Evolutionary conservation across 2,888 invertebrate genomes (phyloP).

Genomic region (Andrena bucephala): DNA sequence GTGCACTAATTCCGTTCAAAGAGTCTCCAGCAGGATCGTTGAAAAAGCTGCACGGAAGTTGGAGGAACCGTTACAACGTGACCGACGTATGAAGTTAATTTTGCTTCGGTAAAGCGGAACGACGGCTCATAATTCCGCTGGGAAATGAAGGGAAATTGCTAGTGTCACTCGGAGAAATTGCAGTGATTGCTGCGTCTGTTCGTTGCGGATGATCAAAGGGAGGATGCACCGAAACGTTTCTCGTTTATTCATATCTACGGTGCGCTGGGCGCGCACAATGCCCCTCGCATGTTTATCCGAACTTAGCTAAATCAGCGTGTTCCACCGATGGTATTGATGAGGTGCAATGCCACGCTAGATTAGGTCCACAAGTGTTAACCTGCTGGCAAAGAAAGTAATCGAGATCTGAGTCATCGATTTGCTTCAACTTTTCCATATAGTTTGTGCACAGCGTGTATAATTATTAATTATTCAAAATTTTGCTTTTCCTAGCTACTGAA

Average conservation of each 20-base stretch:
- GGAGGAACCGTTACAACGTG: neutral
- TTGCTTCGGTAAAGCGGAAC: conserved; percentile 14
- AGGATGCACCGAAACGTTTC: conserved; percentile 16
- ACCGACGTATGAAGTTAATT: conserved; percentile 7
- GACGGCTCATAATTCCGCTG: conserved; percentile 13
- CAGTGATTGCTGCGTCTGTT: neutral
- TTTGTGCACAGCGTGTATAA: no score
- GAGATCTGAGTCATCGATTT: no score
- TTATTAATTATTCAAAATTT: no score
- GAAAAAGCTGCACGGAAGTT: neutral
- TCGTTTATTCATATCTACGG: conserved; percentile 13
- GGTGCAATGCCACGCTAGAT: no score
- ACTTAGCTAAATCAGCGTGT: neutral
- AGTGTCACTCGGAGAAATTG: conserved; percentile 16
- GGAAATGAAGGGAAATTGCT: conserved; percentile 22
- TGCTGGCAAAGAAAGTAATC: no score
- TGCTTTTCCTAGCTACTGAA: no score
- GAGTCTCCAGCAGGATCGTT: neutral
- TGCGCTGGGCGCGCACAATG: neutral
- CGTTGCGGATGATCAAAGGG: conserved; percentile 23
- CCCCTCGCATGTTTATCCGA: neutral
- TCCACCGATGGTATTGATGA: neutral
- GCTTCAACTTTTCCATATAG: no score
- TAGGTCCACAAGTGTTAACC: no score
- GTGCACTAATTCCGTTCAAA: neutral